Conservation (phyloP, 1,140 invertebrate genomes). For the Babylonia areolata region DNA sequence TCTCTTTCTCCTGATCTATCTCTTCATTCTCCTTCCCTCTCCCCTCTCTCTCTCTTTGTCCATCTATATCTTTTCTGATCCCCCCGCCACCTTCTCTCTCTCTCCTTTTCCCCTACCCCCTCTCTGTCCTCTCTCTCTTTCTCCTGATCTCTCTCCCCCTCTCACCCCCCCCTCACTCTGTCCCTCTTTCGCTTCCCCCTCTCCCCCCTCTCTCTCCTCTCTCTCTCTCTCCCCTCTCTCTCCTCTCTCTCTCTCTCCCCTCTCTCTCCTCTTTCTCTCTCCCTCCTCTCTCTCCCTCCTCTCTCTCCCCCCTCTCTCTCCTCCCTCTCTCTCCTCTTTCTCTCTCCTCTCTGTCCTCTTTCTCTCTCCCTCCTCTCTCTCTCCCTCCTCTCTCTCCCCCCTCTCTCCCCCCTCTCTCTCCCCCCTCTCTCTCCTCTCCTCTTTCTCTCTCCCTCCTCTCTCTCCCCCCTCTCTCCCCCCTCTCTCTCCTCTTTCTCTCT, state of each 20-base stretch:
- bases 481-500: background rate
- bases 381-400: background rate
- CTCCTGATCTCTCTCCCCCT: too few species aligned
- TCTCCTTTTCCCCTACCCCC: too few species aligned
- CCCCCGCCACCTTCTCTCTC: too few species aligned
- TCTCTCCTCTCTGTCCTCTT: background rate
- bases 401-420: background rate
- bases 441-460: background rate
- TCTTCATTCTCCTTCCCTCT: too few species aligned
- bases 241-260: background rate
- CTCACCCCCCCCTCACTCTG: too few species aligned
- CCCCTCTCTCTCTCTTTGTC: too few species aligned
- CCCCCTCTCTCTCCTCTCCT: background rate
- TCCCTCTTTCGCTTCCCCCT: too few species aligned
- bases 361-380: background rate
- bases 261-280: background rate
- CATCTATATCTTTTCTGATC: too few species aligned
- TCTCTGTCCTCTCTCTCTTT: too few species aligned
- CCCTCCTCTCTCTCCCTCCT: background rate
- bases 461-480: background rate
- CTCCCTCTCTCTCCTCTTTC: constrained; percentile 33
- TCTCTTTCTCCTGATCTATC: too few species aligned
- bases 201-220: too few species aligned
- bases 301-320: background rate
- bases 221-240: background rate